phyloP scores from a whole-genome alignment of 2,113 vertebrate genomes.

The Steatornis caripensis region DNA sequence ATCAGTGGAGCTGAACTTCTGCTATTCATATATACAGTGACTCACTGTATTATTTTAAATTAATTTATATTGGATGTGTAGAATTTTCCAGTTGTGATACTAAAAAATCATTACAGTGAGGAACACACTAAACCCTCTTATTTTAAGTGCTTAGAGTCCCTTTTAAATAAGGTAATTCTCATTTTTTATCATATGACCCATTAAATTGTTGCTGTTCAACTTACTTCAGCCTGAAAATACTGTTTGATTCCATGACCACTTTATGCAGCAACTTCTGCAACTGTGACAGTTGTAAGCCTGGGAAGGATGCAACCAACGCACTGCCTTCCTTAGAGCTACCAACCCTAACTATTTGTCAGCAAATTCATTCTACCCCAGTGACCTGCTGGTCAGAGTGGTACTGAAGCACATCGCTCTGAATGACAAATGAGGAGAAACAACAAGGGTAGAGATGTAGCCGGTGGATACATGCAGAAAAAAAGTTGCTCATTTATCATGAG shows the following conservation, averaged over 20 bases:
- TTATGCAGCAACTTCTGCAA: neutral
- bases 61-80: neutral
- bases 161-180: neutral
- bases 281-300: neutral
- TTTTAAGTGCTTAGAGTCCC: neutral
- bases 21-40: neutral
- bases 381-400: neutral
- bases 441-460: neutral
- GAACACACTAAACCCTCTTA: rapidly evolving
- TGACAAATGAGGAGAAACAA: neutral
- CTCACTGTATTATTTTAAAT: neutral
- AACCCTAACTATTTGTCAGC: neutral
- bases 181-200: neutral
- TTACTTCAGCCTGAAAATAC: neutral
- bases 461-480: neutral
- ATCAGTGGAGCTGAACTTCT: neutral
- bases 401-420: neutral
- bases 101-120: neutral
- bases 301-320: neutral
- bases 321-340: neutral
- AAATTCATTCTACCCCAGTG: neutral
- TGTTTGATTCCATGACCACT: neutral
- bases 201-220: neutral
- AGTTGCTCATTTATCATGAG: neutral
- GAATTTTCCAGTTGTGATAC: neutral